Base-by-base conservation (phyloP, 1,140 invertebrate genomes). In the Drosophila asahinai region DNA sequence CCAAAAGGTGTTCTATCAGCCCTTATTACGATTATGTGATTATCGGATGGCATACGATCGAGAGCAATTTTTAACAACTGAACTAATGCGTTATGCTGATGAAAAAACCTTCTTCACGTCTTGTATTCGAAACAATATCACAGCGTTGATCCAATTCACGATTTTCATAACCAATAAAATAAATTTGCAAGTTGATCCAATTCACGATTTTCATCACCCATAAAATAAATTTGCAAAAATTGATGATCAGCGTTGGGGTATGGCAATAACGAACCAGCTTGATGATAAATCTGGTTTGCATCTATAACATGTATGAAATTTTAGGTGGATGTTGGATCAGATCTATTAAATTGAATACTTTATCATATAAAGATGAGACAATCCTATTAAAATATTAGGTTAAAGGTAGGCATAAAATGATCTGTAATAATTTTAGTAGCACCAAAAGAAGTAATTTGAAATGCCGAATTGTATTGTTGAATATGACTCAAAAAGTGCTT, bases 241-340 rank as follows among this genome's bases (percentile, higher is more conserved):
- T n/a, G 1, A 30, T 30, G 15, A 52, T 52, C 8, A 45, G 43
- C 43, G 8, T 45, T 11, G 4, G 7, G 15, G 43, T 19, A 19
- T 45, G n/a, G 43, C 30, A 30, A 54, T 54, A 11, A 17, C 14
- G 14, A 42, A 15, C 38, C 38, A 40, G 14, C 14, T 40, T 40
- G 38, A 40, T 40, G 14, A 14, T 52, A 36, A 12, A 57, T 57
- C 9, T 57, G 38, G 22, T 11, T 36, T 57, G 54, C 4, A 57
- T 40, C 38, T 58, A 22, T 25, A 43, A 58, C 27, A 54, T 54
- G 22, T n/a, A 33, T 54, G 48, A 6, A 25, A 30, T 30, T 51
- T 30, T 51, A 30, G 25, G 14, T 27, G 12, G 4, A 49, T 30
- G 48, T 51, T 51, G 14, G 48, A 45, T 45, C 3, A 45, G 15